These are phyloP conservation scores for Tipula vernalis DNA, from an alignment of 2,888 invertebrate species.

Conservation along the genomic window DNA sequence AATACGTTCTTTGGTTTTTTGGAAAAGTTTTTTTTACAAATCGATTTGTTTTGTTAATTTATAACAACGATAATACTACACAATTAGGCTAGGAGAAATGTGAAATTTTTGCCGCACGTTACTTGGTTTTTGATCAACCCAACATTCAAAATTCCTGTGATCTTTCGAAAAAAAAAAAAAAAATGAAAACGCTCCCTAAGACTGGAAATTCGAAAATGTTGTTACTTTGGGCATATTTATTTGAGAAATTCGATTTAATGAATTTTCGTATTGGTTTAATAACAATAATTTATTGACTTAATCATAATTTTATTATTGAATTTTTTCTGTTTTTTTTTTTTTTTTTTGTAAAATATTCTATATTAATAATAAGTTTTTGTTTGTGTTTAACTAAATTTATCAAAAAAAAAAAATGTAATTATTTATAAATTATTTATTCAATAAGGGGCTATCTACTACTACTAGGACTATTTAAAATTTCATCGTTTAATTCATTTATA, in stretches of 20 bases:
- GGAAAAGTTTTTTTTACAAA: background rate
- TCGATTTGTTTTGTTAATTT: background rate
- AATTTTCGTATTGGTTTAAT: background rate
- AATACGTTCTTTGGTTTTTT: background rate
- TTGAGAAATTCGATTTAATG: background rate
- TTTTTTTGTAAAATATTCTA: background rate
- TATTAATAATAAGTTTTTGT: background rate
- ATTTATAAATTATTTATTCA: constrained; percentile 14
- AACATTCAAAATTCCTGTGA: background rate
- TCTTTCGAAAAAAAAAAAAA: background rate
- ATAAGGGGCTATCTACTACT: constrained; percentile 15
- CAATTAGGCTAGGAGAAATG: background rate
- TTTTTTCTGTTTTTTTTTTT: background rate
- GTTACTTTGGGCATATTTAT: background rate
- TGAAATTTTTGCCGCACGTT: background rate
- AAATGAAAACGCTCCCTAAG: background rate
- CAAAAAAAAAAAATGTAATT: background rate
- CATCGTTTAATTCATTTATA: constrained; percentile 35
- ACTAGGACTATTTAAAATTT: constrained; percentile 32
- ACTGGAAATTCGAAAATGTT: background rate
- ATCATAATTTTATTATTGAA: background rate
- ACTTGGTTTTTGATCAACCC: background rate
- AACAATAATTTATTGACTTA: background rate
- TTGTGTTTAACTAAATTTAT: background rate
- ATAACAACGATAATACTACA: background rate